Conservation (phyloP, 2,888 invertebrate genomes). For the Subacronicta megacephala region DNA sequence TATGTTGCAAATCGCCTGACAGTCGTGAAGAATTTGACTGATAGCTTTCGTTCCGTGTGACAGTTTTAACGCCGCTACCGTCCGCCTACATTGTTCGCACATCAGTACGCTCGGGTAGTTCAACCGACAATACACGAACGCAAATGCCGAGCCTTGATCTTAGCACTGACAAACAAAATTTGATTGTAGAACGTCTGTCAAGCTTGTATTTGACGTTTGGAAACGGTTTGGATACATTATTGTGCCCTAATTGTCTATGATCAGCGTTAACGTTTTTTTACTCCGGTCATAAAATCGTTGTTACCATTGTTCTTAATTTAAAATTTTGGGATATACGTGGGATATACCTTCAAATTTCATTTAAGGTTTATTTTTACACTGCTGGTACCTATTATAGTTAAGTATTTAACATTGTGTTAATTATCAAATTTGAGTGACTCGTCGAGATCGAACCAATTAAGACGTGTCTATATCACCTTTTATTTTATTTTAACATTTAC, state of each 20-base stretch:
- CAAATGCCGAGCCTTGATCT: slow-evolving; percentile 58
- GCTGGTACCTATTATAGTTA: too few relatives aligned
- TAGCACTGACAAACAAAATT: slow-evolving; percentile 37
- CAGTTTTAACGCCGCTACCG: slow-evolving; percentile 65
- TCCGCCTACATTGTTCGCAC: slow-evolving; percentile 63
- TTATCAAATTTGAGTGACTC: too few relatives aligned
- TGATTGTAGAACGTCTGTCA: slow-evolving; percentile 41
- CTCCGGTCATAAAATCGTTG: background rate
- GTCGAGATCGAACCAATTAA: too few relatives aligned
- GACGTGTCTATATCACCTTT: too few relatives aligned
- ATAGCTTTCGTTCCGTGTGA: slow-evolving; percentile 79
- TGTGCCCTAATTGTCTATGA: slow-evolving; percentile 25
- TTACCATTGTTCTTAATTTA: slow-evolving; percentile 6
- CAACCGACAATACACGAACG: slow-evolving; percentile 35
- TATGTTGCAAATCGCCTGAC: slow-evolving; percentile 81
- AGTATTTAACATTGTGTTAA: background rate
- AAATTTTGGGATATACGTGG: background rate
- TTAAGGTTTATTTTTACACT: background rate
- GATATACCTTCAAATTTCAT: background rate
- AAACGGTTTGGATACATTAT: slow-evolving; percentile 24
- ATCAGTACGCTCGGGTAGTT: slow-evolving; percentile 54
- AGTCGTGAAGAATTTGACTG: slow-evolving; percentile 83
- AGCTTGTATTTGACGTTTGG: slow-evolving; percentile 27
- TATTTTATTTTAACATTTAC: too few relatives aligned
- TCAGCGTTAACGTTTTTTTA: slow-evolving; percentile 14